Evolutionary conservation across 2,888 invertebrate genomes (phyloP).

Genomic region (Volucella inanis): DNA sequence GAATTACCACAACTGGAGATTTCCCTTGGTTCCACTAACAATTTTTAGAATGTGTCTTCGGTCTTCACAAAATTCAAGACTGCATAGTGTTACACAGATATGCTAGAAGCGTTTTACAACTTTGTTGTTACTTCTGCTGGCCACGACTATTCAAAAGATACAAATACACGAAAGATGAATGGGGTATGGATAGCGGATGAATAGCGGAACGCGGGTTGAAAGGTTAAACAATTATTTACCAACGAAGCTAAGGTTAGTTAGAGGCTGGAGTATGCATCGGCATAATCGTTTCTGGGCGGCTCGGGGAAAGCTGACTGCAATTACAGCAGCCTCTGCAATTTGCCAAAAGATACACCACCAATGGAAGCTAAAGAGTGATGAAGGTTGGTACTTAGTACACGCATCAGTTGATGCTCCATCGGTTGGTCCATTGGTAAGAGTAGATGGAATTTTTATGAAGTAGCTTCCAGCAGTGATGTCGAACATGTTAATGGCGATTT

Average conservation of each 20-base stretch:
- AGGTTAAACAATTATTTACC: constrained; percentile 78
- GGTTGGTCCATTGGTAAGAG: not conserved
- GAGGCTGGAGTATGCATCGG: constrained; percentile 16
- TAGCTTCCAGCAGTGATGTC: constrained; percentile 57
- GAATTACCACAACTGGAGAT: constrained; percentile 48
- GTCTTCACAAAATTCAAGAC: constrained; percentile 19
- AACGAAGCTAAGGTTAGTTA: constrained; percentile 44
- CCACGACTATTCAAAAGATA: constrained; percentile 51
- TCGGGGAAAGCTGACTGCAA: constrained; percentile 66
- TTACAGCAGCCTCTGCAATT: constrained; percentile 66
- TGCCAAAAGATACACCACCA: constrained; percentile 14
- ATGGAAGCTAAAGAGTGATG: not conserved
- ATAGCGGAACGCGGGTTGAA: constrained; percentile 74
- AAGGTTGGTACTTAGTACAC: not conserved
- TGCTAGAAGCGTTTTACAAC: constrained; percentile 7
- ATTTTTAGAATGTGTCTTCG: not conserved
- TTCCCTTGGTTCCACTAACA: constrained; percentile 3
- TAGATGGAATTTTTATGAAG: constrained; percentile 55
- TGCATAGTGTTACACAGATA: not conserved
- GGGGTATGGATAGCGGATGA: constrained; percentile 7
- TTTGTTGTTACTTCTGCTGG: constrained; percentile 51
- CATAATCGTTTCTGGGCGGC: constrained; percentile 58
- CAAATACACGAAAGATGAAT: not conserved
- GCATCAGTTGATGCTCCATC: constrained; percentile 38
- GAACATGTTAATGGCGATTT: constrained; percentile 53